Conservation (phyloP, 1,140 invertebrate species). For the Zaprionus capensis region DNA sequence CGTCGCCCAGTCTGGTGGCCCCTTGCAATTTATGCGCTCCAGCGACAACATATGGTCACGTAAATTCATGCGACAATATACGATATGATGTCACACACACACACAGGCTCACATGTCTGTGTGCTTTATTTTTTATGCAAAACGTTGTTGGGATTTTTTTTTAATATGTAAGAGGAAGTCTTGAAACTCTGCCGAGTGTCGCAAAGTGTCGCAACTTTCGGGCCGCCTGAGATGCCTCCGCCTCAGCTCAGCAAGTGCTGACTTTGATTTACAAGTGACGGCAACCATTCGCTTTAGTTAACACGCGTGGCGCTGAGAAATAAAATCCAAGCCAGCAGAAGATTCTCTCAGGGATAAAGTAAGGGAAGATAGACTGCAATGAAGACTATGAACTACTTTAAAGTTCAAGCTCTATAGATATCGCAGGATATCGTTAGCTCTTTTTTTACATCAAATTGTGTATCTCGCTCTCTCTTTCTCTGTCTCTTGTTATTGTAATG, state of each 20-base stretch:
- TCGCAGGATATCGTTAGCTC: not conserved
- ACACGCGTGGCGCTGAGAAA: constrained; percentile 56
- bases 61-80: constrained; percentile 83
- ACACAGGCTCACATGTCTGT: constrained; percentile 25
- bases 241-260: not conserved
- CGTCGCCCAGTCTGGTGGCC: constrained; percentile 64
- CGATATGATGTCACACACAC: constrained; percentile 79
- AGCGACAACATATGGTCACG: constrained; percentile 82
- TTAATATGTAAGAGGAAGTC: constrained; percentile 75
- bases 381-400: not conserved
- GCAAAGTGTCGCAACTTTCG: constrained; percentile 28
- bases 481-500: constrained; percentile 2
- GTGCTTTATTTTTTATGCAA: constrained; percentile 81
- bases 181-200: constrained; percentile 52
- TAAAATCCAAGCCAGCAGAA: not conserved
- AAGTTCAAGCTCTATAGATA: not conserved
- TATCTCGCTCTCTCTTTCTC: not conserved
- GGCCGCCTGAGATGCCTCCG: constrained; percentile 18
- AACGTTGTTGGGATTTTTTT: constrained; percentile 77
- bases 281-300: constrained; percentile 66
- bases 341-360: not conserved
- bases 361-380: not conserved
- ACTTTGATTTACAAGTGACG: constrained; percentile 69
- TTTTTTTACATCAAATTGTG: not conserved
- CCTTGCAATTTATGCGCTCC: constrained; percentile 79